phyloP scores from a whole-genome alignment of 64 coral and sea anemone species.

The Montipora sp. region DNA sequence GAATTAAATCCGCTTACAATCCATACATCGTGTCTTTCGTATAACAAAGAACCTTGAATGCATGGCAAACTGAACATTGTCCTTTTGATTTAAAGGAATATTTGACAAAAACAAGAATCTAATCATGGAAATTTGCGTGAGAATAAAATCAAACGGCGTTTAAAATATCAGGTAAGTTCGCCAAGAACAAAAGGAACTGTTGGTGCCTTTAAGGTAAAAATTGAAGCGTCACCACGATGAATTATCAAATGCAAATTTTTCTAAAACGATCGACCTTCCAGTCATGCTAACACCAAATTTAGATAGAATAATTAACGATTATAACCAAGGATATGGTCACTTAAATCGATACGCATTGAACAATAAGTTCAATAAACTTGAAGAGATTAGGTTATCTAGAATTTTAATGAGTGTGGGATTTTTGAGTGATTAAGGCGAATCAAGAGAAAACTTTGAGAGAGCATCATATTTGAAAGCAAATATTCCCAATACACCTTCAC shows the following conservation, averaged over 20 bases:
- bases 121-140: too few species aligned
- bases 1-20: not conserved
- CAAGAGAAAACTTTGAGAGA: not conserved
- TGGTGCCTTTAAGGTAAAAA: too few species aligned
- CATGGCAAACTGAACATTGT: too few species aligned
- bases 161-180: too few species aligned
- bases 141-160: too few species aligned
- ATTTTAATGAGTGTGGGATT: not conserved
- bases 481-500: not conserved
- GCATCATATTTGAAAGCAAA: not conserved
- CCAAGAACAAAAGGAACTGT: too few species aligned
- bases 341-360: not conserved
- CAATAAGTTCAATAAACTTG: conserved; percentile 24
- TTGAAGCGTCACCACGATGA: too few species aligned
- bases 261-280: not conserved
- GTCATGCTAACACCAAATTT: not conserved
- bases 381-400: not conserved
- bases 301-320: not conserved
- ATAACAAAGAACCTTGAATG: too few species aligned
- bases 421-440: not conserved
- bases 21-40: not conserved
- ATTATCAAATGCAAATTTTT: too few species aligned
- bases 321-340: not conserved
- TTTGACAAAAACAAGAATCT: too few species aligned
- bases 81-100: too few species aligned